Conservation (phyloP, 1,140 invertebrate genomes). For the Druon quercuslanigerum region DNA sequence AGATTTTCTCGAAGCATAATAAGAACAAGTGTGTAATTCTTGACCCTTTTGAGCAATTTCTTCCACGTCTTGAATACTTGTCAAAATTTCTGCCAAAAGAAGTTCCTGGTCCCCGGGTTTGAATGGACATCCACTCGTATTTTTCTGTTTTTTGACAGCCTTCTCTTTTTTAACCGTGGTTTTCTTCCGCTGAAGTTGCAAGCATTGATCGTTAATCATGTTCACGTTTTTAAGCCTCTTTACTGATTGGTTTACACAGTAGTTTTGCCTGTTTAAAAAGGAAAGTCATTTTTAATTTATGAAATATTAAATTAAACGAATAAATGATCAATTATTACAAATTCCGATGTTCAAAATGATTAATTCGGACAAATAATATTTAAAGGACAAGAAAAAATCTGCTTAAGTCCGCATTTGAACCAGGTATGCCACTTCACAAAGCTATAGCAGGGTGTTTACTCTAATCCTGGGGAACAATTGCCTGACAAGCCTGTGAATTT, state of each 20-base stretch:
- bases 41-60: slow-evolving; percentile 85
- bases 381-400: too few relatives aligned
- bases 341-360: too few relatives aligned
- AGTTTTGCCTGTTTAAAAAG: slow-evolving; percentile 81
- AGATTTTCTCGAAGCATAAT: slow-evolving; percentile 90
- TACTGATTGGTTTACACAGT: slow-evolving; percentile 93
- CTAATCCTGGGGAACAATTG: too few relatives aligned
- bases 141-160: slow-evolving; percentile 79
- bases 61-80: slow-evolving; percentile 91
- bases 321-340: too few relatives aligned
- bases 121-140: slow-evolving; percentile 80
- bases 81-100: slow-evolving; percentile 81
- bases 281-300: slow-evolving; percentile 41
- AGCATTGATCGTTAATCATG: slow-evolving; percentile 95
- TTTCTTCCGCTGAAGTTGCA: slow-evolving; percentile 89
- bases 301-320: slow-evolving; percentile 8
- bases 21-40: slow-evolving; percentile 88
- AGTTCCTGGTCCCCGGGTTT: slow-evolving; percentile 79
- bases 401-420: too few relatives aligned
- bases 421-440: too few relatives aligned
- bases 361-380: too few relatives aligned
- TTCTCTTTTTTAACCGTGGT: slow-evolving; percentile 79
- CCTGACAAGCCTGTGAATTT: too few relatives aligned
- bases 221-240: slow-evolving; percentile 84
- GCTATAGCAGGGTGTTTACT: too few relatives aligned